phyloP scores from a whole-genome alignment of 2,113 vertebrate species.

The Spilogale gracilis region DNA sequence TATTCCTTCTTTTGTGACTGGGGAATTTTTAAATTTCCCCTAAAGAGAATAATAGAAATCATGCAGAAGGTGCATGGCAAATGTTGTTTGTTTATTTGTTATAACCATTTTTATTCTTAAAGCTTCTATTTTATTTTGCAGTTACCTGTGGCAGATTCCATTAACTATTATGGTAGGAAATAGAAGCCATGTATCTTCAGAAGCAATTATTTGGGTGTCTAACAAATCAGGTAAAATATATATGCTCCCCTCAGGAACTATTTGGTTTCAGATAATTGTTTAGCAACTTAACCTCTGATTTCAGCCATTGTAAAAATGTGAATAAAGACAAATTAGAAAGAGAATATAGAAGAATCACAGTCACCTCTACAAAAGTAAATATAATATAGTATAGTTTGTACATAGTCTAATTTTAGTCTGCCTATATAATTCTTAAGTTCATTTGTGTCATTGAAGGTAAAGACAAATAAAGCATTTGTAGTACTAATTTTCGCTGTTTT shows the following conservation, averaged over 20 bases:
- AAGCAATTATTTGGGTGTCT: slow-evolving; percentile 98
- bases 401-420: slow-evolving; percentile 8
- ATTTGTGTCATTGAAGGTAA: slow-evolving; percentile 46
- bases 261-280: slow-evolving; percentile 84
- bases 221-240: slow-evolving; percentile 96
- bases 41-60: slow-evolving; percentile 23
- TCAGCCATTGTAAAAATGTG: slow-evolving; percentile 78
- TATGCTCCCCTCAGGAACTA: slow-evolving; percentile 83
- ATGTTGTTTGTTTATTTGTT: slow-evolving; percentile 44
- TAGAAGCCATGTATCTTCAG: slow-evolving; percentile 91
- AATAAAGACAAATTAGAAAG: slow-evolving; percentile 74
- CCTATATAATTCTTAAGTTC: slow-evolving; percentile 1
- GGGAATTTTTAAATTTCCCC: neutral
- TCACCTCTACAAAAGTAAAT: neutral
- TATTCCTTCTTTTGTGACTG: neutral
- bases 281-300: slow-evolving; percentile 79
- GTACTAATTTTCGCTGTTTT: slow-evolving; percentile 5
- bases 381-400: neutral
- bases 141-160: slow-evolving; percentile 97
- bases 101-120: slow-evolving; percentile 83
- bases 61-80: neutral
- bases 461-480: neutral
- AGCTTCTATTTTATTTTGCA: slow-evolving; percentile 89
- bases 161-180: slow-evolving; percentile 97
- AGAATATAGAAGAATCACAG: slow-evolving; percentile 70